Percentiles rank a stretch among this genome's conserved stretches.
Conservation (phyloP, 2,797 vertebrate genomes). For the Apodemus agrarius region DNA sequence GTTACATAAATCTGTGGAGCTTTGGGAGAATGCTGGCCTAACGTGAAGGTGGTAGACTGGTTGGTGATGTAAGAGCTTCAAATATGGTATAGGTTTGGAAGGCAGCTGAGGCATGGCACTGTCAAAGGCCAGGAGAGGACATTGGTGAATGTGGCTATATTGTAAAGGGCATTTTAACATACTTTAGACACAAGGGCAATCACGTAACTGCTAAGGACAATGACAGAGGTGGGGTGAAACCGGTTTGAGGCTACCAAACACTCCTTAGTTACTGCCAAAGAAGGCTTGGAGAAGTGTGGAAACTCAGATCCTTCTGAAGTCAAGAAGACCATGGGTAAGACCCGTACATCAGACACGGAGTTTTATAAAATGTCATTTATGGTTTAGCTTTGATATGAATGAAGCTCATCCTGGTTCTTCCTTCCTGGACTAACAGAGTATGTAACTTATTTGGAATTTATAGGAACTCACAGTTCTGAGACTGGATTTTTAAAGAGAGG, state of each 20-base stretch:
- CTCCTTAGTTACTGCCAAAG: no score
- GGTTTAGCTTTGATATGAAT: background rate
- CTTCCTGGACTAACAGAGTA: background rate
- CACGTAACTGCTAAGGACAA: background rate
- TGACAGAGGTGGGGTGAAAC: no score
- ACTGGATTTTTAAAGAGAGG: background rate
- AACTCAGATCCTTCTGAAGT: no score
- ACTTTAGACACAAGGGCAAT: background rate
- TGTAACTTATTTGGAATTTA: background rate
- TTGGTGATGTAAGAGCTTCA: background rate
- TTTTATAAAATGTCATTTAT: background rate
- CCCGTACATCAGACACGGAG: fast-evolving
- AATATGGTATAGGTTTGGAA: background rate
- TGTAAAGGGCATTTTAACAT: background rate
- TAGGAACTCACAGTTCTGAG: no score
- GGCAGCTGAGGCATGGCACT: background rate
- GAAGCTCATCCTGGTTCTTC: background rate
- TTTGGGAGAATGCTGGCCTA: no score
- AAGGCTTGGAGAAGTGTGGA: no score
- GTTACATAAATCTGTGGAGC: background rate
- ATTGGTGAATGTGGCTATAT: background rate
- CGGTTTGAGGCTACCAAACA: background rate
- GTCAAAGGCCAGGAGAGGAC: background rate
- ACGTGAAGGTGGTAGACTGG: background rate
- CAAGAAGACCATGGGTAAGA: background rate